Evolutionary conservation across 1,140 invertebrate genomes (phyloP).

Genomic region (Harlomillsia oculata): DNA sequence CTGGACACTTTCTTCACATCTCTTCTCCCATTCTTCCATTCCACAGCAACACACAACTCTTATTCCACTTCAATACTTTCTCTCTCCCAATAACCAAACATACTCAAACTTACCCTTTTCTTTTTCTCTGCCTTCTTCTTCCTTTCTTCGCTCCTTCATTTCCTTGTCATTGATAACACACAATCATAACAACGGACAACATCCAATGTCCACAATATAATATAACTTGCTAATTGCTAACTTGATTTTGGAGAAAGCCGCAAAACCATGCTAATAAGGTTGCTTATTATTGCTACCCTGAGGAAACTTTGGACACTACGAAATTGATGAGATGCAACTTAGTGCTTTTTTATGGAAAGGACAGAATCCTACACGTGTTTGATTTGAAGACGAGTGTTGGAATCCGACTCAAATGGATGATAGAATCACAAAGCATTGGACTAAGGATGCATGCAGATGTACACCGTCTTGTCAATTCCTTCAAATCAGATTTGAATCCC

Average conservation of each 20-base stretch:
- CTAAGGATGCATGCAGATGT: constrained; percentile 24
- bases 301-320: too few relatives aligned
- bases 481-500: constrained; percentile 19
- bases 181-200: too few relatives aligned
- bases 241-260: background rate
- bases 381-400: too few relatives aligned
- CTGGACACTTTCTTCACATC: background rate
- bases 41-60: background rate
- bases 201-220: too few relatives aligned
- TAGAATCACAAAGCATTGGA: constrained; percentile 4
- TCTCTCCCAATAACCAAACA: background rate
- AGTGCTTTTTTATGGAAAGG: too few relatives aligned
- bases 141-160: background rate
- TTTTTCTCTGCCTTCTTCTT: too few relatives aligned
- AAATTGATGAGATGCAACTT: too few relatives aligned
- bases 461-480: constrained; percentile 21
- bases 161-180: background rate
- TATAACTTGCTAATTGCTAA: background rate
- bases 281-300: too few relatives aligned
- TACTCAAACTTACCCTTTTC: background rate
- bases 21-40: background rate
- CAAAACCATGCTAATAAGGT: too few relatives aligned
- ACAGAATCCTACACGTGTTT: too few relatives aligned
- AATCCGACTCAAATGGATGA: too few relatives aligned
- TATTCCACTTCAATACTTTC: background rate